Base-by-base conservation (phyloP, 2,888 invertebrate species). In the Ophioninae sp. region DNA sequence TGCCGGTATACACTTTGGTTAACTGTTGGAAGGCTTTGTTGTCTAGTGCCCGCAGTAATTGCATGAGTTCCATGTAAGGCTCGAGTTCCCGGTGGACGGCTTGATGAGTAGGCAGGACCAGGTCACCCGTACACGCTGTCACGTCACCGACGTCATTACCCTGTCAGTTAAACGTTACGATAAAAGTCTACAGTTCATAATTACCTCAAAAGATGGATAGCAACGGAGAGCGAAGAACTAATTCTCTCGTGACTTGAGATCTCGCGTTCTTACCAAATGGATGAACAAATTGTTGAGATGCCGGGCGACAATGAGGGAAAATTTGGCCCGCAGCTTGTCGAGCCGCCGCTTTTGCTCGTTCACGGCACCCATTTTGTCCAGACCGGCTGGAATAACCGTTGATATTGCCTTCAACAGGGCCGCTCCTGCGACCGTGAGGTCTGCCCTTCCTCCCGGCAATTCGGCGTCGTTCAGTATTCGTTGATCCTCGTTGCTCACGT, bases 201-300 rank as follows among this genome's bases (percentile, higher is more conserved):
- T 50, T 50, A 17, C 50, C 50, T 50, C 30, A 50, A 56, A 72
- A 20, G 10, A 59, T 59, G 50, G 23, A 30, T 17, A 7, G 44
- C 17, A 69, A n/a, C 6, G 23, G 23, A 23, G 2, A 69, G 13
- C 30, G 6, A 44, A 17, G 7, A 37, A 50, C 56, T 30, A 1
- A 30, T 56, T 39, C 39, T 10, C 20, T 13, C 21, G 6, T 39
- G 39, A 30, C 2, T 41, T 10, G 21, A 61, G 30, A 30, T 72
- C 41, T n/a, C 0, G 10, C 8, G n/a, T 44, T 8, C 75, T 41
- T 88, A 92, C 98, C 94, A 98, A 95, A 93, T 99, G 98, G 89
- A 98, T 98, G 88, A 99, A 98, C 74, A 98, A 94, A 94, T 99
- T 99, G 92, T 98, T 98, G 73, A 99, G 94, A 93, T 99, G 98